Conservation (phyloP, 2,888 invertebrate genomes). For the Melitaea athalia region DNA sequence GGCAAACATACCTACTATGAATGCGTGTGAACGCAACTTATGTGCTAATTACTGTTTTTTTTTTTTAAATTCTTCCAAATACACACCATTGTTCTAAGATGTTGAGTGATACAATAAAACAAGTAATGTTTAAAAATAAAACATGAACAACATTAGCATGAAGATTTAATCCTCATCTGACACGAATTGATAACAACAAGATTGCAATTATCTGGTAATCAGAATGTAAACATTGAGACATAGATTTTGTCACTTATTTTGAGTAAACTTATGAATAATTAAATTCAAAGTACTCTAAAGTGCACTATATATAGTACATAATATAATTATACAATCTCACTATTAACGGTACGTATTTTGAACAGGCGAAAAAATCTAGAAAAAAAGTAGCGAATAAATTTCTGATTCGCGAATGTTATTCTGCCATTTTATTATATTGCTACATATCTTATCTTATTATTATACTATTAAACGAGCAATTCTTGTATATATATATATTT, state of each 20-base stretch:
- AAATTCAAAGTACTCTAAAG: background rate
- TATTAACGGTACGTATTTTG: too few relatives aligned
- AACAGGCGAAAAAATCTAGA: too few relatives aligned
- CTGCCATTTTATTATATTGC: too few relatives aligned
- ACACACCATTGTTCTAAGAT: slow-evolving; percentile 2
- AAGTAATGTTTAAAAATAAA: slow-evolving; percentile 14
- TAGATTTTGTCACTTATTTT: slow-evolving; percentile 14
- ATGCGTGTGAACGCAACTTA: background rate
- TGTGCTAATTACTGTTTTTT: slow-evolving; percentile 4
- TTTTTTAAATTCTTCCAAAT: background rate
- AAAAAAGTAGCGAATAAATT: too few relatives aligned
- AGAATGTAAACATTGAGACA: slow-evolving; percentile 12
- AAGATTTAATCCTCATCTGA: slow-evolving; percentile 27
- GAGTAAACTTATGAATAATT: slow-evolving; percentile 8
- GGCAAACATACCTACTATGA: slow-evolving; percentile 17
- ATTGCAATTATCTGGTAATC: slow-evolving; percentile 28
- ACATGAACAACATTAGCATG: slow-evolving; percentile 19
- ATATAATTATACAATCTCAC: too few relatives aligned
- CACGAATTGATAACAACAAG: slow-evolving; percentile 24
- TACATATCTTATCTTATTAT: too few relatives aligned
- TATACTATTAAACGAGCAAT: too few relatives aligned
- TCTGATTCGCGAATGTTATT: too few relatives aligned
- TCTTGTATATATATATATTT: too few relatives aligned
- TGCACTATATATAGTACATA: too few relatives aligned
- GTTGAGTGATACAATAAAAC: background rate